These are phyloP conservation scores for Tamias sibiricus DNA, from an alignment of 2,113 vertebrate species.

Conservation along the genomic window DNA sequence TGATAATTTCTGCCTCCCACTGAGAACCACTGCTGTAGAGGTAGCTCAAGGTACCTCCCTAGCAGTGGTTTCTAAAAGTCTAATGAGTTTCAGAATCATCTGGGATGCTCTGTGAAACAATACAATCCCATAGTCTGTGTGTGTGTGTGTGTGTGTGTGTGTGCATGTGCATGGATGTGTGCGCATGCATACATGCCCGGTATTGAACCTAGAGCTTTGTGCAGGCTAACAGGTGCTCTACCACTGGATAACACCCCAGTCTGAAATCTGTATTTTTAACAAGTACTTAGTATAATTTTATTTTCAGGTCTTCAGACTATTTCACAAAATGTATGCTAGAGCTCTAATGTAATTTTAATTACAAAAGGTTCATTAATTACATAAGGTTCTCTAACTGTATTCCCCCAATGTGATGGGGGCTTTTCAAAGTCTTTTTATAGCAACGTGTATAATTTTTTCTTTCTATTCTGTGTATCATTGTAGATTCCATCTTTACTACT, in stretches of 20 bases:
- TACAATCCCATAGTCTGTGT: background rate
- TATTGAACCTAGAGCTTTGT: too few relatives aligned
- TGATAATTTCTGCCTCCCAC: background rate
- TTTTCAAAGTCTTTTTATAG: background rate
- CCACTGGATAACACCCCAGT: too few relatives aligned
- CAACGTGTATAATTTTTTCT: background rate
- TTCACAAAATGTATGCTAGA: background rate
- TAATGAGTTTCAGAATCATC: background rate
- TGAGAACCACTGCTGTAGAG: background rate
- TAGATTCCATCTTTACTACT: background rate
- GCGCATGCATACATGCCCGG: too few relatives aligned
- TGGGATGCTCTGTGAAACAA: background rate
- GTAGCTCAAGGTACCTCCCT: background rate
- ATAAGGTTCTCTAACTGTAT: background rate
- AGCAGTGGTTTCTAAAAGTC: background rate
- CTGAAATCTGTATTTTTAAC: background rate
- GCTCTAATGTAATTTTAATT: constrained; percentile 3
- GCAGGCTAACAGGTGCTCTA: too few relatives aligned
- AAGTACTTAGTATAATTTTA: background rate
- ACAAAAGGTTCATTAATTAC: background rate
- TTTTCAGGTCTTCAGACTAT: background rate
- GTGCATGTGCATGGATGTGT: too few relatives aligned
- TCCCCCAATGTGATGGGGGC: background rate
- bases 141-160: background rate
- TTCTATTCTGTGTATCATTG: background rate